Base-by-base conservation (phyloP, 2,888 invertebrate species). In the Muscina levida region DNA sequence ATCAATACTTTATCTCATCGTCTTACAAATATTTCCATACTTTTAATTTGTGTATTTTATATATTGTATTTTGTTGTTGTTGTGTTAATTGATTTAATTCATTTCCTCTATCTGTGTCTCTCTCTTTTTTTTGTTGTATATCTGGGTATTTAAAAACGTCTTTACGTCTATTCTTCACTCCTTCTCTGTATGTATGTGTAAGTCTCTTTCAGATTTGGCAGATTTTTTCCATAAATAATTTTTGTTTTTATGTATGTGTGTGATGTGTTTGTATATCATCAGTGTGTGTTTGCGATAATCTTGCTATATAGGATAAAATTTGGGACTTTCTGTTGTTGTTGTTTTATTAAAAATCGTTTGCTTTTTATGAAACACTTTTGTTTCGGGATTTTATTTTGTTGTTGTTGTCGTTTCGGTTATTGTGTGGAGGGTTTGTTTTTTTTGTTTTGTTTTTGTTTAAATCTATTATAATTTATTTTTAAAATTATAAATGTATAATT, bases 91-190 rank as follows among this genome's bases (percentile, higher is more conserved):
- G 65, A 70, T 70, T 77, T 56, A 70, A 65, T 48, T 65, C 65
- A 42, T 66, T 70, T 53, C n/a, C 46, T 77, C 59, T 72, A 68
- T 80, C 62, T 5, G 42, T 37, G 62, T 6, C 11, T 53, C 19
- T 10, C 53, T 24, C 44, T 48, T n/a, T n/a, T n/a, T n/a, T n/a
- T 81, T 85, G 4, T 31, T 8, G 77, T 82, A 84, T 86, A 85
- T 85, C 84, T 81, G 22, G 76, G 51, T 62, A 13, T 57, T 19
- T 46, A 46, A 46, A 71, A 66, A 57, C 42, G 31, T 37, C 15
- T 46, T 42, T n/a, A n/a, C n/a, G n/a, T n/a, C 48, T 75, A 48
- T 74, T 51, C 31, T 62, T 48, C 67, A 59, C 44, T n/a, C n/a
- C n/a, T n/a, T n/a, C n/a, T n/a, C n/a, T n/a, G n/a, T n/a, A n/a